Percentiles rank a stretch among this genome's conserved stretches.
phyloP scores from a whole-genome alignment of 2,797 vertebrate genomes.

The Microctenopoma stevenorrisi region DNA sequence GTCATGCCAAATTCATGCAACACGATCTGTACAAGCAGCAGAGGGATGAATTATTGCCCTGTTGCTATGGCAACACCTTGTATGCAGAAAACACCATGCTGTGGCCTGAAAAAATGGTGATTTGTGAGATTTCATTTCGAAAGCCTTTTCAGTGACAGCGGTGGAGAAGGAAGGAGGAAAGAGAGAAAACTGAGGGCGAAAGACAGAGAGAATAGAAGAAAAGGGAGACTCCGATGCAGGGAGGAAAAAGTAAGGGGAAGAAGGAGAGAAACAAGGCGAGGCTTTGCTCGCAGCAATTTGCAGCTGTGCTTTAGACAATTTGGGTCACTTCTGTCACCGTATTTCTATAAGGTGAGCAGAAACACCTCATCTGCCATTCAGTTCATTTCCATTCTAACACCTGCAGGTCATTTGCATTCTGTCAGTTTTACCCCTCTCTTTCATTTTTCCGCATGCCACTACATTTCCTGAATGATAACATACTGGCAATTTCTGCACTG shows the following conservation, averaged over 20 bases:
- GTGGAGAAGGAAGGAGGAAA: constrained; percentile 8
- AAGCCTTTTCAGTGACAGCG: constrained; percentile 47
- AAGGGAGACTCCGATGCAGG: constrained; percentile 35
- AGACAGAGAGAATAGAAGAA: background rate
- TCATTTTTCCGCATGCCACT: constrained; percentile 69
- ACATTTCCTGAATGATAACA: constrained; percentile 77
- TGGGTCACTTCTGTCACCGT: constrained; percentile 71
- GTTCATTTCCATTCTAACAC: constrained; percentile 70
- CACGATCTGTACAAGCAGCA: constrained; percentile 61
- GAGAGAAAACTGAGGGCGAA: constrained; percentile 24
- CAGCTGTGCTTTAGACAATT: constrained; percentile 70
- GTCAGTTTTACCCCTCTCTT: constrained; percentile 67
- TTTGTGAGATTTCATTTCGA: constrained; percentile 73
- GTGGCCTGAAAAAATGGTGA: constrained; percentile 60
- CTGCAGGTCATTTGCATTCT: constrained; percentile 75
- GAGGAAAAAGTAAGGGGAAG: constrained; percentile 17
- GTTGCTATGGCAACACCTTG: constrained; percentile 79
- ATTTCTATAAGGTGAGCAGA: constrained; percentile 61
- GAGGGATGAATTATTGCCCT: constrained; percentile 69
- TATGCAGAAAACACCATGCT: constrained; percentile 67
- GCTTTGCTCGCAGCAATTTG: constrained; percentile 60
- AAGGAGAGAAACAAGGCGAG: constrained; percentile 18
- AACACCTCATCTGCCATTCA: constrained; percentile 75
- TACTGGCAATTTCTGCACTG: constrained; percentile 60
- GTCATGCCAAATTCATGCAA: constrained; percentile 74